These are phyloP conservation scores for Crocodylus rhombifer DNA, from an alignment of 2,797 vertebrate species.

Conservation along the genomic window DNA sequence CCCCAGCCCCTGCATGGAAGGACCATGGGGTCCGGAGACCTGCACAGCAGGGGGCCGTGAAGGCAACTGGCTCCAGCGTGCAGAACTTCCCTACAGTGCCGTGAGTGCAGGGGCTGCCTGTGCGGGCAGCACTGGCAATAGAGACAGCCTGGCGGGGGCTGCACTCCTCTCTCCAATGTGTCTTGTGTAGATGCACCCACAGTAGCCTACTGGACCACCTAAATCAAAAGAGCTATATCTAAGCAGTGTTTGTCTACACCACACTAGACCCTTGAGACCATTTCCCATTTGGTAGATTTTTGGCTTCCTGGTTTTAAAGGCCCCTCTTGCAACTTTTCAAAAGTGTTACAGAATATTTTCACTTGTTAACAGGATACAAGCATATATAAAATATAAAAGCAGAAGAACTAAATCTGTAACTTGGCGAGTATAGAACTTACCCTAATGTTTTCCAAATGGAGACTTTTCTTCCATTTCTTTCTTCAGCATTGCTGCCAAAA, in stretches of 20 bases:
- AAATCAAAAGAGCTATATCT: not conserved
- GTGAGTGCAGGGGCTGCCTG: too few species aligned
- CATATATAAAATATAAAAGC: rapidly evolving
- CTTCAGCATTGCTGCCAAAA: not conserved
- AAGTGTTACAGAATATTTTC: rapidly evolving
- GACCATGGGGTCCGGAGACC: too few species aligned
- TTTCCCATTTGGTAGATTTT: not conserved
- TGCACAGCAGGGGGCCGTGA: too few species aligned
- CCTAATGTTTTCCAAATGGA: conserved; percentile 3
- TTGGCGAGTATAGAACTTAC: not conserved
- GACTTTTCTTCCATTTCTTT: not conserved
- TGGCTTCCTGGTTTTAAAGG: not conserved
- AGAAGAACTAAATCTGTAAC: not conserved
- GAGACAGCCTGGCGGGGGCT: too few species aligned
- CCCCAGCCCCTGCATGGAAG: too few species aligned
- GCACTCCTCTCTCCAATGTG: not conserved
- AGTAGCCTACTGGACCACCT: not conserved
- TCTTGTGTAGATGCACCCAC: not conserved
- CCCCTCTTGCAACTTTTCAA: not conserved
- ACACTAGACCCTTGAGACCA: not conserved
- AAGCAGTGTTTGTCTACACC: not conserved
- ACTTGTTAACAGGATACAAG: rapidly evolving
- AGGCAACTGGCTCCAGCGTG: too few species aligned
- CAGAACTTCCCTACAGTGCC: too few species aligned
- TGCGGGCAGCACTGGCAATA: too few species aligned